These are phyloP conservation scores for Adrianichthys oophorus DNA, from an alignment of 2,797 vertebrate species.

Conservation along the genomic window DNA sequence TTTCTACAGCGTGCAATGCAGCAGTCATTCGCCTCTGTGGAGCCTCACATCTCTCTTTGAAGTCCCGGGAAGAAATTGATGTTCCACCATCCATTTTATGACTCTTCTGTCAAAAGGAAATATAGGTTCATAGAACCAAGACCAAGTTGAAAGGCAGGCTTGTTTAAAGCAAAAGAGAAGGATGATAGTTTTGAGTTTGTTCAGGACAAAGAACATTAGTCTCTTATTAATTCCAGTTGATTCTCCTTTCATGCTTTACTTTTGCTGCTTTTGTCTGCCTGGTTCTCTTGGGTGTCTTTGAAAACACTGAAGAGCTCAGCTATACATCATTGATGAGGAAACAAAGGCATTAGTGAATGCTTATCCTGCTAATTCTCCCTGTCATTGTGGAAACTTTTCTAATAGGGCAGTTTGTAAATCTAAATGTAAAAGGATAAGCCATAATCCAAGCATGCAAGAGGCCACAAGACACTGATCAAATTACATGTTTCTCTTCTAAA, in stretches of 20 bases:
- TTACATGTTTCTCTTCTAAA: constrained; percentile 67
- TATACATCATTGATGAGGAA: constrained; percentile 76
- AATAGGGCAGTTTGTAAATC: constrained; percentile 67
- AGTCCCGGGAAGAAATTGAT: constrained; percentile 72
- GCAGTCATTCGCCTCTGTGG: constrained; percentile 54
- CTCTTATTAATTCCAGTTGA: constrained; percentile 72
- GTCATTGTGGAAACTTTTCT: constrained; percentile 69
- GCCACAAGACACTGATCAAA: constrained; percentile 65
- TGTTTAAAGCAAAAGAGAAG: constrained; percentile 56
- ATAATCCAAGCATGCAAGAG: constrained; percentile 54
- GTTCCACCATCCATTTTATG: constrained; percentile 69
- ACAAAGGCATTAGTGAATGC: constrained; percentile 72
- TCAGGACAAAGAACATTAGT: constrained; percentile 70
- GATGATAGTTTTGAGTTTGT: constrained; percentile 61
- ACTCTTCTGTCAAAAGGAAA: constrained; percentile 66
- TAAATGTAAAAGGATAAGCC: constrained; percentile 64
- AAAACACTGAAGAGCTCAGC: constrained; percentile 60
- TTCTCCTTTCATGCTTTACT: constrained; percentile 64
- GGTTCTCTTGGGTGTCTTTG: constrained; percentile 42
- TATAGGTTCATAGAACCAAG: constrained; percentile 66
- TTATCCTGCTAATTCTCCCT: constrained; percentile 68
- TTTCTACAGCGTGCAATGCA: constrained; percentile 51
- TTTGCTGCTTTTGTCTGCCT: constrained; percentile 40
- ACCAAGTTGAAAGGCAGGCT: constrained; percentile 65
- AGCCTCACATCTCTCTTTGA: constrained; percentile 64